Percentiles rank a stretch among this genome's conserved stretches.
Evolutionary conservation across 2,888 invertebrate species (phyloP).

Genomic region (Zygaena filipendulae): DNA sequence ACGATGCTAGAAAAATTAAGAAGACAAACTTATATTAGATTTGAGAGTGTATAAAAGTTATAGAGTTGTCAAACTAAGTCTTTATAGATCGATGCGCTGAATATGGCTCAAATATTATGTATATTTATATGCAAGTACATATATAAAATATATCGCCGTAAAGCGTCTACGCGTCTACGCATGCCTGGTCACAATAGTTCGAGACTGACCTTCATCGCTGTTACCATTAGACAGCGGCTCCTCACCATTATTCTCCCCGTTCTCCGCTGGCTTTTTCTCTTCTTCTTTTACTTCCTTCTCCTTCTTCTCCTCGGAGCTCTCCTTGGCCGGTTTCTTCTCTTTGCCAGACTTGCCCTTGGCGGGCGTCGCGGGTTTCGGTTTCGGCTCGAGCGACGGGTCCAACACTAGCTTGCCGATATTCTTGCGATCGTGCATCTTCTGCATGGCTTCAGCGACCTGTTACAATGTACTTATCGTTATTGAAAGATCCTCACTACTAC

Average conservation of each 20-base stretch:
- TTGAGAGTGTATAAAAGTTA: no score
- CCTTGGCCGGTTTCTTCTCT: slow-evolving; percentile 73
- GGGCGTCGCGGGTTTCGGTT: slow-evolving; percentile 82
- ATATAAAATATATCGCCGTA: no score
- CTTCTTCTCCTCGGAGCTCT: slow-evolving; percentile 76
- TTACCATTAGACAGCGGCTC: slow-evolving; percentile 64
- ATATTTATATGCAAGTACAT: no score
- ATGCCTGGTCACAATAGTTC: slow-evolving; percentile 42
- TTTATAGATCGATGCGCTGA: no score
- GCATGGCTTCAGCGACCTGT: slow-evolving; percentile 89
- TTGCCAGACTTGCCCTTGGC: slow-evolving; percentile 79
- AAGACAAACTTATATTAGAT: no score
- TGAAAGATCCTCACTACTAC: no score
- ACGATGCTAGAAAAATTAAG: no score
- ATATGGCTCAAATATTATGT: no score
- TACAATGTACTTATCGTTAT: no score
- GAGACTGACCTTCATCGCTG: slow-evolving; percentile 66
- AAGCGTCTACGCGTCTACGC: slow-evolving; percentile 45
- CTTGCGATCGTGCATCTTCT: slow-evolving; percentile 92
- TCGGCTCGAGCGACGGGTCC: slow-evolving; percentile 82
- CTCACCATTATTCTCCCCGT: slow-evolving; percentile 62
- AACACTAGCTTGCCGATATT: slow-evolving; percentile 90
- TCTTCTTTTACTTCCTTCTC: slow-evolving; percentile 69
- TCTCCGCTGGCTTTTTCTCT: slow-evolving; percentile 35
- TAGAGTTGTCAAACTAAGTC: no score